Evolutionary conservation across 2,888 invertebrate species (phyloP).

Genomic region (Drosophila infuscata): DNA sequence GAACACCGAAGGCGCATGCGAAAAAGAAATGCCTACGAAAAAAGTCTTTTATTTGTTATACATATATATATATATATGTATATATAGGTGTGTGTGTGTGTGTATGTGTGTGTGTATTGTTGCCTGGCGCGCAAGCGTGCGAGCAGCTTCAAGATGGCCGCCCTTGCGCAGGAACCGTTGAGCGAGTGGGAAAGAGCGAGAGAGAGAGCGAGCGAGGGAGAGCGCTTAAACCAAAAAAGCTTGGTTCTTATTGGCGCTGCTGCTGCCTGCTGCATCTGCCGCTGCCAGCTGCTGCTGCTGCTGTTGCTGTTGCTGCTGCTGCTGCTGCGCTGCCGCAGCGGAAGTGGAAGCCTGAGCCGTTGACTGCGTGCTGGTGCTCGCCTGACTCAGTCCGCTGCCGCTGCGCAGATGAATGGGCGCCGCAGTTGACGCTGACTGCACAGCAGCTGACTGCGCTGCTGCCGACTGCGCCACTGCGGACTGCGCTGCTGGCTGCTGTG

Average conservation of each 20-base stretch:
- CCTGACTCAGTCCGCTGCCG: conserved; percentile 83
- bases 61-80: conserved; percentile 8
- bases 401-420: conserved; percentile 83
- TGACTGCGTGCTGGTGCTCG: conserved; percentile 84
- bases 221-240: conserved; percentile 83
- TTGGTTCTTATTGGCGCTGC: conserved; percentile 77
- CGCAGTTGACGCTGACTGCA: conserved; percentile 53
- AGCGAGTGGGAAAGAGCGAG: conserved; percentile 26
- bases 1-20: conserved; percentile 71
- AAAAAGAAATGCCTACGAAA: conserved; percentile 79
- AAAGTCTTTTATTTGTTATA: conserved; percentile 76
- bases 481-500: conserved; percentile 29
- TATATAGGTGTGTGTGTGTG: conserved; percentile 17
- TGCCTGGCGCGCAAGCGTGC: conserved; percentile 57
- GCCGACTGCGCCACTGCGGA: conserved; percentile 39
- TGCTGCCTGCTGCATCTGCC: conserved; percentile 55
- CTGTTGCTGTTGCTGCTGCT: conserved; percentile 66
- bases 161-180: conserved; percentile 66
- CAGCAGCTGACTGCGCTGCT: conserved; percentile 55
- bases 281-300: conserved; percentile 71
- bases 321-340: conserved; percentile 76
- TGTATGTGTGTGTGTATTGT: conserved; percentile 15
- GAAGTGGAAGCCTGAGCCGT: conserved; percentile 79
- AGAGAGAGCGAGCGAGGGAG: conserved; percentile 16
- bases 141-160: conserved; percentile 75